phyloP scores from a whole-genome alignment of 2,113 vertebrate species.

The Poecile atricapillus region DNA sequence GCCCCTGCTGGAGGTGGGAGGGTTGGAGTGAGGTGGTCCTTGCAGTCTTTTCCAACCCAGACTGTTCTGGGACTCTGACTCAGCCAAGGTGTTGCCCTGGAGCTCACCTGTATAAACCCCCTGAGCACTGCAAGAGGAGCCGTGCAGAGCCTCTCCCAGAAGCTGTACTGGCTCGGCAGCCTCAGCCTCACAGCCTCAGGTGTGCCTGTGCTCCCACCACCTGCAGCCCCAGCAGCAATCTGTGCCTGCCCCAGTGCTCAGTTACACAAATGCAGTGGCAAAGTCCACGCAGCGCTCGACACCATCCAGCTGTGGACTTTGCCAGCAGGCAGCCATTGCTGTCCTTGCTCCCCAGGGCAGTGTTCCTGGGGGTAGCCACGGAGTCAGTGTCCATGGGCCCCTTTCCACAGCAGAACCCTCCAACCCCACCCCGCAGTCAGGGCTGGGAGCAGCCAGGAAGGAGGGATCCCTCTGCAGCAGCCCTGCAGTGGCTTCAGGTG shows the following conservation, averaged over 20 bases:
- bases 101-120: background rate
- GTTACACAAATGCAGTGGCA: background rate
- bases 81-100: no score
- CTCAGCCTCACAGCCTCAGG: background rate
- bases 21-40: background rate
- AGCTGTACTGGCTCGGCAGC: background rate
- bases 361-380: background rate
- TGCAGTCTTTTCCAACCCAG: background rate
- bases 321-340: background rate
- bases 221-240: background rate
- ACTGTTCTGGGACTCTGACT: background rate
- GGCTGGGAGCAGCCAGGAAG: background rate
- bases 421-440: accelerated
- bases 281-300: background rate
- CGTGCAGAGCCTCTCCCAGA: background rate
- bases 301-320: background rate
- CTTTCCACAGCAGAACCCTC: background rate
- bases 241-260: background rate
- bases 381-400: accelerated
- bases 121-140: accelerated
- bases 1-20: background rate
- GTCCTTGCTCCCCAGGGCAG: background rate
- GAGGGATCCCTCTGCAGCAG: accelerated
- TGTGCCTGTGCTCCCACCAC: accelerated
- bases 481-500: accelerated